A percentile compares a stretch with the other conserved stretches of the same genome.
phyloP scores from a whole-genome alignment of 2,113 vertebrate species.

The Passer montanus region DNA sequence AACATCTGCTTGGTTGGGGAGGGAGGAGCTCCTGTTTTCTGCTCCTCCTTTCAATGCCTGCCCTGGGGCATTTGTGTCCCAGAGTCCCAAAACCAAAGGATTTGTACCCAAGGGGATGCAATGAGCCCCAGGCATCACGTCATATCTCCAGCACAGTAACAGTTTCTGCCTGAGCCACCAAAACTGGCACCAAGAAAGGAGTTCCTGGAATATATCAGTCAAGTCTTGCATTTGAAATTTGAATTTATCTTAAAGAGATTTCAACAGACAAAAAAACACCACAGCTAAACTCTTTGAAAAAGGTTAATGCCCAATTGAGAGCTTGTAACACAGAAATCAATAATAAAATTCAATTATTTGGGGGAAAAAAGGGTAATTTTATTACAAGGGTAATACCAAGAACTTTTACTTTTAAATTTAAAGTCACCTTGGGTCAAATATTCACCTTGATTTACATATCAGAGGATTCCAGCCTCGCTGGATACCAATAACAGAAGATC shows the following conservation, averaged over 20 bases:
- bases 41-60: neutral
- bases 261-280: neutral
- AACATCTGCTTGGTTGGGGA: neutral
- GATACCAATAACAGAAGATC: neutral
- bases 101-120: neutral
- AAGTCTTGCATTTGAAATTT: neutral
- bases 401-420: neutral
- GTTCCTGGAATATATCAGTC: neutral
- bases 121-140: neutral
- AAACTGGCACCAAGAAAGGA: neutral
- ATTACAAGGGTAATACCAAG: slow-evolving; percentile 2
- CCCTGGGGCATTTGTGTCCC: neutral
- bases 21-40: neutral
- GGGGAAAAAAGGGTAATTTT: neutral
- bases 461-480: neutral
- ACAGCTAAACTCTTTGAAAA: neutral
- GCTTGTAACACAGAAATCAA: slow-evolving; percentile 22
- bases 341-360: slow-evolving; percentile 27
- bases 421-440: neutral
- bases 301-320: slow-evolving; percentile 13
- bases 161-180: neutral
- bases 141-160: neutral
- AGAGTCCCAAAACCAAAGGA: neutral
- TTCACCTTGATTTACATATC: neutral
- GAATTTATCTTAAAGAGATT: slow-evolving; percentile 1